Evolutionary conservation across 1,140 invertebrate genomes (phyloP), one percentile per base, ranked within the genome.

Genomic region (Lysiphlebus fabarum): DNA sequence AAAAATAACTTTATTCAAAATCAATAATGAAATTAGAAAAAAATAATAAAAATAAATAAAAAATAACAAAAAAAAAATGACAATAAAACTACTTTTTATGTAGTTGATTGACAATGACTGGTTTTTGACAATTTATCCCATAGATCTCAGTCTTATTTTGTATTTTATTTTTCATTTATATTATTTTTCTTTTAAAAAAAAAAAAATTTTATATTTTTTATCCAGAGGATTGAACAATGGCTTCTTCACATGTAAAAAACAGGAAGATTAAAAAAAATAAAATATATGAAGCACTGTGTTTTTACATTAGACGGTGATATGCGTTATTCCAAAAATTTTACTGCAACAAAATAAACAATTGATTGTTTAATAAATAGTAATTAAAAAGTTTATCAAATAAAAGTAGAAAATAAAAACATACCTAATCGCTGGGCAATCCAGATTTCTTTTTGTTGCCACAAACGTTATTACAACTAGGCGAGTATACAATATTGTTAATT

Each of bases 221-320:
- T 74, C 70, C 74, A 78, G 74, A 77, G 77, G 75, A 78, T 65
- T 75, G 71, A 77, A 78, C 72, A 67, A 68, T 62, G 71, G 72
- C 65, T 71, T 77, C 62, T 37, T 53, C 41, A 76, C 75, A 77
- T 75, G 67, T 67, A 75, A 65, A 70, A 67, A 62, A 69, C 62
- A 54, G 51, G 51, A 66, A 68, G 59, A 65, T 65, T 54, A 41
- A 62, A 65, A 51, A 50, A 47, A 65, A 56, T 63, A 69, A 67
- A 61, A 72, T 75, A 62, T 64, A 75, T 66, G 62, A 67, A 66
- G 65, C 70, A 62, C 68, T 75, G 74, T 65, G 73, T 76, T 26
- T 26, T 26, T 74, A 75, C 75, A 77, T 78, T 72, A 76, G 75
- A 72, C 70, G 66, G 69, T 75, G 70, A 76, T 78, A 76, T 77